A percentile compares a stretch with the other conserved stretches of the same genome.
phyloP scores from a whole-genome alignment of 2,888 invertebrate species.

The Galeopsomyia nigrocyanea region DNA sequence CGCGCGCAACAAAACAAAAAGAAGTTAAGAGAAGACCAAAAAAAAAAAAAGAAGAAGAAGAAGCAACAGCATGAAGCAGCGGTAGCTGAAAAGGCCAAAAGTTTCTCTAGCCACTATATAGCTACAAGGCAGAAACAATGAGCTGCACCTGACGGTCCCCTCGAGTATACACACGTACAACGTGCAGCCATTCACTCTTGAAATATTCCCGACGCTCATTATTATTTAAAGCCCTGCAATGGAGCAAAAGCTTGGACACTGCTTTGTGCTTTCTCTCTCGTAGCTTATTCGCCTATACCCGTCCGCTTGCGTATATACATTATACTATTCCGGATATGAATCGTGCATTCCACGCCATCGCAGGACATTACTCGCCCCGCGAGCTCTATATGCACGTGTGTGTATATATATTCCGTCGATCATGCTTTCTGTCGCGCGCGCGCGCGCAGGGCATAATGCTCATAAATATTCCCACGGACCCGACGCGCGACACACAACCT shows the following conservation, averaged over 20 bases:
- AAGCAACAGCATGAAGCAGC: too few species aligned
- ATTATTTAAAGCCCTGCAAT: constrained; percentile 11
- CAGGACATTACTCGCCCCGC: background rate
- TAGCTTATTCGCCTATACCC: too few species aligned
- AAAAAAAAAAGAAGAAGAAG: background rate
- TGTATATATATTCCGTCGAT: too few species aligned
- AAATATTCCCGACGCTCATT: constrained; percentile 21
- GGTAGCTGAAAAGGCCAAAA: constrained; percentile 7
- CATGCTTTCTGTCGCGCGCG: too few species aligned
- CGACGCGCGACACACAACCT: too few species aligned
- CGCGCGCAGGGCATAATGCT: too few species aligned
- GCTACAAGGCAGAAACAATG: constrained; percentile 29
- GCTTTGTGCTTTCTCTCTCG: background rate
- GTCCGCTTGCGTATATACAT: too few species aligned
- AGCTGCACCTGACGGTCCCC: constrained; percentile 16
- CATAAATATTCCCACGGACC: too few species aligned
- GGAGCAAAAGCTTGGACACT: background rate
- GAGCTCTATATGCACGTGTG: too few species aligned
- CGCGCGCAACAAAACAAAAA: background rate
- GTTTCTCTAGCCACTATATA: constrained; percentile 25
- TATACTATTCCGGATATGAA: too few species aligned
- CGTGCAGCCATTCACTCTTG: constrained; percentile 1
- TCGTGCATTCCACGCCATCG: background rate
- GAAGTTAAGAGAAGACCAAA: background rate
- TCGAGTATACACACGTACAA: constrained; percentile 3